Percentiles rank a stretch among this genome's conserved stretches.
These are phyloP conservation scores for Aegithalos caudatus DNA, from an alignment of 2,113 vertebrate species.

Conservation along the genomic window DNA sequence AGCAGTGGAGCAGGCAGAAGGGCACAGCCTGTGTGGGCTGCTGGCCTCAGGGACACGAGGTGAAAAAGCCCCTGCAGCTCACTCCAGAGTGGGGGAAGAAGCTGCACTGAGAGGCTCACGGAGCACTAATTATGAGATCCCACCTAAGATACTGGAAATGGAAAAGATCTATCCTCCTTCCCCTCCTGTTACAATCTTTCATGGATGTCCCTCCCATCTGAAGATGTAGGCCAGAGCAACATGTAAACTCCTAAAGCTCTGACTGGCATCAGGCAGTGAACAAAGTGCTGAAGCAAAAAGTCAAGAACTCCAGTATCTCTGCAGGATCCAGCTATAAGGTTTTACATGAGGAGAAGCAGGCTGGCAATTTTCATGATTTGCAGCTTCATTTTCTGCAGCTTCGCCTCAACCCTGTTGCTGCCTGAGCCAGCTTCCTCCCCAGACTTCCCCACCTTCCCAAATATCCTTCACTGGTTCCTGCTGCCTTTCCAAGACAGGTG, in stretches of 20 bases:
- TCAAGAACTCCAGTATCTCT: neutral
- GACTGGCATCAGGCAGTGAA: neutral
- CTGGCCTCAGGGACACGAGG: fast-evolving
- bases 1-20: neutral
- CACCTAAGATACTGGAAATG: neutral
- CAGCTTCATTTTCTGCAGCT: neutral
- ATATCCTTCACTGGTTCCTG: neutral
- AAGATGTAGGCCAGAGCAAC: neutral
- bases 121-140: neutral
- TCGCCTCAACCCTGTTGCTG: neutral
- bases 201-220: fast-evolving
- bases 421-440: neutral
- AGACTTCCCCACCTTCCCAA: neutral
- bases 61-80: neutral
- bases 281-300: neutral
- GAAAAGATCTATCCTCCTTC: neutral
- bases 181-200: fast-evolving
- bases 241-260: neutral
- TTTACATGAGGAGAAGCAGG: neutral
- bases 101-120: neutral
- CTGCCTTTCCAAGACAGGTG: neutral
- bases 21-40: neutral
- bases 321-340: neutral
- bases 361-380: neutral
- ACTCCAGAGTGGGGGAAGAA: neutral